These are phyloP conservation scores for Acrocyrtus sp. DNA, from an alignment of 2,888 invertebrate genomes.

Conservation along the genomic window DNA sequence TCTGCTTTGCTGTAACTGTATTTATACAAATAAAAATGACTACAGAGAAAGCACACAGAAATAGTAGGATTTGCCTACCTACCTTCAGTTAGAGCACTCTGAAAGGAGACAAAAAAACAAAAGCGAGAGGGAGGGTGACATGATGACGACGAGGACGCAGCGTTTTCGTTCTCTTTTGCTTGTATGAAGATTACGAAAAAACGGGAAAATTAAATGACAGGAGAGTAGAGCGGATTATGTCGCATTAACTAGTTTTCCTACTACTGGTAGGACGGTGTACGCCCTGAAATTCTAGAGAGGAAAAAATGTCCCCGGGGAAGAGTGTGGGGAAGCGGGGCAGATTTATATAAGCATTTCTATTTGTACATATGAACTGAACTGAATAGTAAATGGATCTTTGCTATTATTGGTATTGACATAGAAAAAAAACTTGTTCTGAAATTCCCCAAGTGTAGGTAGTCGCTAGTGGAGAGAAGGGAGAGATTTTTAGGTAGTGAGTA, in stretches of 20 bases:
- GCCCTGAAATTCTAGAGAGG: background rate
- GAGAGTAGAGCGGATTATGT: slow-evolving; percentile 36
- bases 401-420: background rate
- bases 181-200: too few species aligned
- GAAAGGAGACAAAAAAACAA: slow-evolving; percentile 1
- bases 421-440: background rate
- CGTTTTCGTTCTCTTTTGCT: too few species aligned
- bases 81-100: too few species aligned
- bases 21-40: background rate
- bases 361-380: background rate
- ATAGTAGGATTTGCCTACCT: background rate
- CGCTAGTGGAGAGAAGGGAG: too few species aligned
- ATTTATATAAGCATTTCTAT: background rate
- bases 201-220: slow-evolving; percentile 27
- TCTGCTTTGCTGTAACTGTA: too few species aligned
- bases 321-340: background rate
- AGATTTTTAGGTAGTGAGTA: too few species aligned
- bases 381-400: background rate
- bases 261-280: background rate
- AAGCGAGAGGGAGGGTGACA: slow-evolving; percentile 1
- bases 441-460: too few species aligned
- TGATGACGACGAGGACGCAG: too few species aligned
- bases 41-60: background rate
- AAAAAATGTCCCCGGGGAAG: background rate
- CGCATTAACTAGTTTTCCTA: slow-evolving; percentile 10